Base-by-base conservation (phyloP, 2,888 invertebrate genomes). In the Asteroscopus sphinx region DNA sequence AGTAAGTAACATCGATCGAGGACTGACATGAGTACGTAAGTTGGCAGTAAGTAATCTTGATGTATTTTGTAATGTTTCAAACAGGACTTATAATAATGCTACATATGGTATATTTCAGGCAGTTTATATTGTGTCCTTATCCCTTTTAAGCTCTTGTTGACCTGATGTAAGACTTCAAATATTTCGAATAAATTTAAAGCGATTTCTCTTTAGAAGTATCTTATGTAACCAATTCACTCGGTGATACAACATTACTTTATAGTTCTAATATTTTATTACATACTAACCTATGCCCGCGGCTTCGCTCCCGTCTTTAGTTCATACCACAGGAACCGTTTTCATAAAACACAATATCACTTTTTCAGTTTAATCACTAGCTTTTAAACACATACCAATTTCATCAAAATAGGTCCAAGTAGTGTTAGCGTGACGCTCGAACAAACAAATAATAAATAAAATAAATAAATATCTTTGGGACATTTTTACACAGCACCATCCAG, bases 1-100 rank as follows among this genome's bases (percentile, higher is more conserved):
- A 39, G 37, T 32, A 26, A 47, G 56, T 47, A 35, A 47, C 64
- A 58, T 47, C 32, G 47, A 66, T 45, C 28, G 55, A 40, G 16
- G 25, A 21, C 25, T n/a, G 15, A 57, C 21, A 47, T 36, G 33
- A 41, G 49, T 12, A 37, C 42, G 16, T 16, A 44, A 36, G 26
- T 37, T 21, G 30, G 4, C 28, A 7, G 1, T 12, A 4, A 47
- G 30, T 44, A 13, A 39, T 12, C 32, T 32, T 33, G 26, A 15
- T 25, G 25, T 25, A n/a, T n/a, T 21, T 12, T 12, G 25, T 39
- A 12, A n/a, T 39, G n/a, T 25, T 25, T 4, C 12, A 32, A 42
- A 54, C 13, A 25, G 17, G 9, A 4, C 21, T 48, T 32, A 16
- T 9, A 1, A 26, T 21, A 16, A 46, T 16, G 2, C 2, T 4